Evolutionary conservation across 2,888 invertebrate species (phyloP).

Genomic region (Pterostichus madidus): DNA sequence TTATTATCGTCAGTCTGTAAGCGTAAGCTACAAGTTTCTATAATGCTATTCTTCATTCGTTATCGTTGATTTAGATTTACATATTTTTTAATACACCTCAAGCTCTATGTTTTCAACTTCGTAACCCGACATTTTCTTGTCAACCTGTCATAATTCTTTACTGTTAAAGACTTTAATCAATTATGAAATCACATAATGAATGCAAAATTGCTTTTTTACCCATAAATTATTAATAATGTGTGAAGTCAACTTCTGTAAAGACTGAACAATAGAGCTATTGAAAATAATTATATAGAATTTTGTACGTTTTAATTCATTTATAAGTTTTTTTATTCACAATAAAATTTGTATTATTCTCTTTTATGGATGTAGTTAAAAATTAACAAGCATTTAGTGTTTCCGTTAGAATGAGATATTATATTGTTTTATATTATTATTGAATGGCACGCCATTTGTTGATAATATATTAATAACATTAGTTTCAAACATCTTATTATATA

Average conservation of each 20-base stretch:
- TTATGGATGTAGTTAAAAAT: too few species aligned
- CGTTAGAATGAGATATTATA: too few species aligned
- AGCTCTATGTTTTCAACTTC: neutral
- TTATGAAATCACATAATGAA: constrained; percentile 17
- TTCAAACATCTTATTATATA: too few species aligned
- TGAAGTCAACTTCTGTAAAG: neutral
- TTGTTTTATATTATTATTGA: too few species aligned
- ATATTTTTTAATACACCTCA: constrained; percentile 6
- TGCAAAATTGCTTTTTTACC: constrained; percentile 3
- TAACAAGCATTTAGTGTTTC: too few species aligned
- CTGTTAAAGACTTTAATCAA: constrained; percentile 13
- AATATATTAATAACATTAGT: too few species aligned
- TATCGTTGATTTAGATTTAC: constrained; percentile 41
- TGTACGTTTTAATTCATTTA: neutral
- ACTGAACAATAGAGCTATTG: neutral
- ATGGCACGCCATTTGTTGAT: too few species aligned
- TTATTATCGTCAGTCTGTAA: neutral
- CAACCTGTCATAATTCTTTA: constrained; percentile 36
- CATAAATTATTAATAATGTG: constrained; percentile 25
- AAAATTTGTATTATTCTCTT: neutral
- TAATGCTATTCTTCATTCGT: constrained; percentile 28
- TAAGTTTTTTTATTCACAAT: neutral
- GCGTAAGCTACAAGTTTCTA: constrained; percentile 11
- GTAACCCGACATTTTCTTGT: constrained; percentile 22
- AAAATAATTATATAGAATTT: constrained; percentile 30